These are phyloP conservation scores for Megaptera novaeangliae DNA, from an alignment of 2,113 vertebrate species.

Conservation along the genomic window DNA sequence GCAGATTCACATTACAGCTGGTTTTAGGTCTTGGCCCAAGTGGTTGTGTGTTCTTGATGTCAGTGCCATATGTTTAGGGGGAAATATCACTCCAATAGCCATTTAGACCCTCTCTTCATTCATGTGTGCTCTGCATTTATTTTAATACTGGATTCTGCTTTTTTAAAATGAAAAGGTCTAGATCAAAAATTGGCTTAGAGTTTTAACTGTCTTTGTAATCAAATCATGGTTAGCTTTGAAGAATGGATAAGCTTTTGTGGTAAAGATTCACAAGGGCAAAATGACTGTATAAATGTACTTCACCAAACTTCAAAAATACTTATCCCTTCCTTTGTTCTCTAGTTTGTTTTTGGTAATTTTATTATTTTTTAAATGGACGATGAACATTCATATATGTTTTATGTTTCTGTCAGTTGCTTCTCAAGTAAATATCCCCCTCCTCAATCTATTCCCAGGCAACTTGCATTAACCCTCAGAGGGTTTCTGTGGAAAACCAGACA, in stretches of 20 bases:
- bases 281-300: not conserved
- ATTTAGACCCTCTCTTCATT: not conserved
- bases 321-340: not conserved
- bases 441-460: not conserved
- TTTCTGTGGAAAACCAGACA: not conserved
- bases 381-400: not conserved
- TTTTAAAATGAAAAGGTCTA: not conserved
- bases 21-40: conserved; percentile 24
- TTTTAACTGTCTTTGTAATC: conserved; percentile 1
- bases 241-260: not conserved
- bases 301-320: not conserved
- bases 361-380: not conserved
- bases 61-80: not conserved
- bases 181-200: not conserved
- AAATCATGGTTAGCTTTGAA: not conserved
- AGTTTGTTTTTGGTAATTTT: not conserved
- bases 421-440: not conserved
- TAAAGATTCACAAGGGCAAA: not conserved
- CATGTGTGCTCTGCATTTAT: not conserved
- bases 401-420: not conserved
- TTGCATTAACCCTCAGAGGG: not conserved
- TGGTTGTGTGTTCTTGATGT: conserved; percentile 29
- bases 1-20: conserved; percentile 23
- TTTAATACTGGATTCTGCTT: not conserved
- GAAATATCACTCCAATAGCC: not conserved